phyloP scores from a whole-genome alignment of 1,140 invertebrate species.

The Propsilocerus akamusi region DNA sequence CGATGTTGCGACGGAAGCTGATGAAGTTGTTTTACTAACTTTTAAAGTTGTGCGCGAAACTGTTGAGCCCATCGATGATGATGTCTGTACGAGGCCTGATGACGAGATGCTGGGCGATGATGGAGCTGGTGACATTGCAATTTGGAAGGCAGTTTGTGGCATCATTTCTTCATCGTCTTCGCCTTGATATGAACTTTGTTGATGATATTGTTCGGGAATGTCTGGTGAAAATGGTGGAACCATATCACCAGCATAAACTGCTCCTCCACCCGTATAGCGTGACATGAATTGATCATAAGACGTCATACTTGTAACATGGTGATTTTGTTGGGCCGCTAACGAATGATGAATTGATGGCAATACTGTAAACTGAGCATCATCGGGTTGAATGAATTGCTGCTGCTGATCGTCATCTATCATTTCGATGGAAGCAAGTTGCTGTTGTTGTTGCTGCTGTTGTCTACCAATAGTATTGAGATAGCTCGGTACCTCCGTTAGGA shows the following conservation, averaged over 20 bases:
- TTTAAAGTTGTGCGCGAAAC: constrained; percentile 2
- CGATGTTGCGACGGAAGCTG: not conserved
- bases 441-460: too few species aligned
- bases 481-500: constrained; percentile 19
- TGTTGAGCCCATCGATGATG: not conserved
- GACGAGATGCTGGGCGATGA: not conserved
- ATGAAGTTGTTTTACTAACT: not conserved
- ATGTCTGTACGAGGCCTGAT: constrained; percentile 4
- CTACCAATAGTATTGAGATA: constrained; percentile 28
- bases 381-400: not conserved
- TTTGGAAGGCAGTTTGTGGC: not conserved
- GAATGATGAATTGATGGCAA: not conserved
- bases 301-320: not conserved
- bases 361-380: not conserved
- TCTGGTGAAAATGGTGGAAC: constrained; percentile 4
- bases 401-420: not conserved
- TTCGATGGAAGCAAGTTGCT: constrained; percentile 9
- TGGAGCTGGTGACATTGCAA: not conserved
- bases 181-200: not conserved
- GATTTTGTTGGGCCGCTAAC: not conserved
- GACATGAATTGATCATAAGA: not conserved
- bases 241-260: not conserved
- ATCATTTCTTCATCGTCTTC: not conserved
- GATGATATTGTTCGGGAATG: constrained; percentile 1
- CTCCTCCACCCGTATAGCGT: not conserved